Evolutionary conservation across 2,888 invertebrate species (phyloP), one percentile per base, ranked within the genome.

Genomic region (Cistogaster globosa): DNA sequence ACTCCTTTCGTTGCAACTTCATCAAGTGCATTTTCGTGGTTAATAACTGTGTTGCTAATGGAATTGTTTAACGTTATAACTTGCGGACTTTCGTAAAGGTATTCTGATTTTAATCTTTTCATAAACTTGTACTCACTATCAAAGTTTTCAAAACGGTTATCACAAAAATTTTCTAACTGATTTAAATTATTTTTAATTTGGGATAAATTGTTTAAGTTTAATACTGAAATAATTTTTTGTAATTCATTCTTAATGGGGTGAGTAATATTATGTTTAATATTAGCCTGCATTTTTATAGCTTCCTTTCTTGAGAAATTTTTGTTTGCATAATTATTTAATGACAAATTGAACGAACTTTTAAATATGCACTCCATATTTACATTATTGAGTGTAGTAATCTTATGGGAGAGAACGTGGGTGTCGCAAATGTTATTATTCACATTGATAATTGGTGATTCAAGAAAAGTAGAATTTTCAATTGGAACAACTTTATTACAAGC

Each of bases 261-360:
- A 16, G 57, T 57, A 57, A 69, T 69, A 57, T 57, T 42, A 9
- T 42, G 1, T n/a, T 45, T 57, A 58, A 58, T n/a, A 58, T 18
- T 71, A 22, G 14, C 9, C 45, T 71, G 58, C 7, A 71, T 14
- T n/a, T 53, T 55, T 58, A 11, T 58, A n/a, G 32, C 58, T n/a
- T 71, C 57, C 12, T 71, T 71, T 45, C 71, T 71, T 16, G 71
- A 57, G 48, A 48, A 58, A 11, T n/a, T 42, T 16, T 71, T 71
- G n/a, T 22, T 48, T 42, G 71, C 58, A 58, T 58, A 71, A 14
- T 16, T 71, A n/a, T 0, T n/a, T 45, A 58, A 14, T 22, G 57
- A 58, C 2, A 71, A n/a, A 18, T 71, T 71, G 16, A 58, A 71
- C 26, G 20, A 58, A 71, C 57, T 26, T 12, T 11, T 26, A 22